phyloP scores from a whole-genome alignment of 2,797 vertebrate species.

The Erpetoichthys calabaricus region DNA sequence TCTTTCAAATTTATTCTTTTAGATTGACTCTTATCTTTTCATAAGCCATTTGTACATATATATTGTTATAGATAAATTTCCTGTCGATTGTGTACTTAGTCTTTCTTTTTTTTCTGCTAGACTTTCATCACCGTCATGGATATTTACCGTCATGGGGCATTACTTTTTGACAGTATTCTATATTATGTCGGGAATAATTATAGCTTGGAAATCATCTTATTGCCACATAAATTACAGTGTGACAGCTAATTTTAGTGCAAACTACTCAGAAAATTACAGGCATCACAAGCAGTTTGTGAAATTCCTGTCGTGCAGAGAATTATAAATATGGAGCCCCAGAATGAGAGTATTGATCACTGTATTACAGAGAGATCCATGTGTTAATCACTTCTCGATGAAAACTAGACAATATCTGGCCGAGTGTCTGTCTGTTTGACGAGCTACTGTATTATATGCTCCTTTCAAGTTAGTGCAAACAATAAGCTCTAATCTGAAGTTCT shows the following conservation, averaged over 20 bases:
- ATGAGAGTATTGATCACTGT: slow-evolving; percentile 3
- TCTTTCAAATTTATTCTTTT: no score
- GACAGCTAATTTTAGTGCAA: slow-evolving; percentile 24
- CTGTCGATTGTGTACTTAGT: slow-evolving; percentile 2
- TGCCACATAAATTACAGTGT: slow-evolving; percentile 14
- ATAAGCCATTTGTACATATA: no score
- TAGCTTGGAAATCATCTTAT: slow-evolving; percentile 16
- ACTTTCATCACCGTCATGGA: background rate
- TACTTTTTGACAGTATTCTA: background rate
- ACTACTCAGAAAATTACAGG: slow-evolving; percentile 21
- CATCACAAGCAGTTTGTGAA: slow-evolving; percentile 2
- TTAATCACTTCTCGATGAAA: no score
- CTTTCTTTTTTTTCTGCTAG: background rate
- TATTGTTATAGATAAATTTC: background rate
- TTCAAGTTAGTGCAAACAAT: no score
- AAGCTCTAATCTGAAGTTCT: no score
- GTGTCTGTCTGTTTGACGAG: no score
- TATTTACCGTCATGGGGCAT: slow-evolving; percentile 1
- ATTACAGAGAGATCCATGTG: background rate
- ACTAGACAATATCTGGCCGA: no score
- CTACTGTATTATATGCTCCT: no score
- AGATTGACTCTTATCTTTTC: no score
- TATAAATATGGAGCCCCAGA: background rate
- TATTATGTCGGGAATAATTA: slow-evolving; percentile 24
- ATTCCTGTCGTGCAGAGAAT: background rate